phyloP scores from a whole-genome alignment of 2,888 invertebrate genomes.

The Netelia fuscicornis region DNA sequence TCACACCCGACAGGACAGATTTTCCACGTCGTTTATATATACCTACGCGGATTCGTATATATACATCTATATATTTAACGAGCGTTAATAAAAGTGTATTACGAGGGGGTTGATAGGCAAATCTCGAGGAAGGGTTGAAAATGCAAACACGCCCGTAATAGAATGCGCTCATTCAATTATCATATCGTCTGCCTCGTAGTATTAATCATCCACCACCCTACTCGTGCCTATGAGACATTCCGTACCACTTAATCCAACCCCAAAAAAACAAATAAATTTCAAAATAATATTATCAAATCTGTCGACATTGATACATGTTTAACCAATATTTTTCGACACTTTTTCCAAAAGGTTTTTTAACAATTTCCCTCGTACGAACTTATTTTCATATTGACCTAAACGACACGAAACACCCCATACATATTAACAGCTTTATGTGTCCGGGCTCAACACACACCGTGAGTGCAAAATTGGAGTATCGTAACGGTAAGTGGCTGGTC shows the following conservation, averaged over 20 bases:
- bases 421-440: constrained; percentile 41
- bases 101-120: constrained; percentile 49
- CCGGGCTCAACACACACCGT: constrained; percentile 3
- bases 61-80: constrained; percentile 15
- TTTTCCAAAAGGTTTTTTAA: no score
- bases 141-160: constrained; percentile 57
- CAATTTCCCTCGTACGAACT: neutral
- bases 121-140: constrained; percentile 63
- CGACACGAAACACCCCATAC: neutral
- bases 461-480: constrained; percentile 54
- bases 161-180: constrained; percentile 64
- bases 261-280: no score
- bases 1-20: constrained; percentile 23
- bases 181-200: constrained; percentile 21
- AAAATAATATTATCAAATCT: no score
- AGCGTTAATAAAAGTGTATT: constrained; percentile 59
- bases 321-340: no score
- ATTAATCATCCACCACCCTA: constrained; percentile 48
- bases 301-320: no score
- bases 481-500: constrained; percentile 49
- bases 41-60: neutral
- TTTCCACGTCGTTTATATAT: constrained; percentile 17
- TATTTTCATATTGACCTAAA: no score
- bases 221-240: constrained; percentile 50
- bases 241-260: neutral